Base-by-base conservation (phyloP, 2,113 vertebrate species). In the Ochotona princeps region DNA sequence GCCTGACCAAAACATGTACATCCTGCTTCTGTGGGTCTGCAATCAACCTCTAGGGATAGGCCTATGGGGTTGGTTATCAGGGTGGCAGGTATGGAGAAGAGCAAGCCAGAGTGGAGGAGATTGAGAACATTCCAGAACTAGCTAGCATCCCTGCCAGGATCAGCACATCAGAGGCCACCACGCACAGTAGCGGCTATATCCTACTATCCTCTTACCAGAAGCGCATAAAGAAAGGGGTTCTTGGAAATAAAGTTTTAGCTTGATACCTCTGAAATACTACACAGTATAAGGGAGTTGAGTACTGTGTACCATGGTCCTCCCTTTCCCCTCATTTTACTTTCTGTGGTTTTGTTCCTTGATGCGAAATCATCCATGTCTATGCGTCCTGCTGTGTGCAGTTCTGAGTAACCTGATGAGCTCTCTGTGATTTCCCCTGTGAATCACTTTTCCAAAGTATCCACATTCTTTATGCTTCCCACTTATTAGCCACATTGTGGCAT, bases 21-120 rank as follows among this genome's bases (percentile, higher is more conserved):
- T 44, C 38, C 6, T 44, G 38, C 38, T 44, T 86, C 25, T 21
- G 26, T 54, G 65, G 26, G 11, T 26, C 32, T 82, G 30, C 3
- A 57, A 8, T 25, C 1, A 57, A 74, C 1, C 7, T 49, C 13
- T 2, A 1, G 15, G 9, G 38, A 8, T 9, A 6, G 14, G 11
- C 7, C 60, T 67, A 8, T 26, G 20, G 28, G 5, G 2, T 21
- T 63, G 51, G 32, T 75, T 28, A 76, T 30, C 2, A 20, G 30
- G n/a, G 20, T 10, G 78, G 15, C 7, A 28, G 35, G 17, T 21
- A 2, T 49, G 17, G 72, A 90, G 54, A 69, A 35, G 4, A 82
- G 20, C 32, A 85, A 74, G 30, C 51, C 8, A 28, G 3, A 49
- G 15, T 6, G 6, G 32, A 81, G 38, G 13, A 94, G 8, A 35